phyloP scores from a whole-genome alignment of 1,140 invertebrate species.

The Thalassaphorura encarpata region DNA sequence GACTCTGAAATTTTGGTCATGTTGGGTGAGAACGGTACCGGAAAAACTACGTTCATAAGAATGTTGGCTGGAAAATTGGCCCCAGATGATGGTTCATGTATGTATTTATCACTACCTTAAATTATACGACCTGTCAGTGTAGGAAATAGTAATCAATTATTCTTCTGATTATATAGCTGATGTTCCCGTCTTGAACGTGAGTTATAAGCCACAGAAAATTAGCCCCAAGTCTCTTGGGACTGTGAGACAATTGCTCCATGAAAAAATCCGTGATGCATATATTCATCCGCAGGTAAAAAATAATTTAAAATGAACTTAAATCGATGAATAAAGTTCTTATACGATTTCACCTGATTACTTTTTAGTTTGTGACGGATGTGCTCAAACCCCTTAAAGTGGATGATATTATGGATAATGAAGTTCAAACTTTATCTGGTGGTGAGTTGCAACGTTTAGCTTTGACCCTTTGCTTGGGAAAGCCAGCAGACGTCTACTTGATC shows the following conservation, averaged over 20 bases:
- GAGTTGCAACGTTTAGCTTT: conserved; percentile 96
- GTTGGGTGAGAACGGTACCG: conserved; percentile 98
- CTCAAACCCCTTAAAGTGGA: conserved; percentile 98
- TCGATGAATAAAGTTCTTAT: no score
- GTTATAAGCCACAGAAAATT: conserved; percentile 99
- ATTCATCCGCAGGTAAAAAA: conserved; percentile 72
- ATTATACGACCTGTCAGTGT: background rate
- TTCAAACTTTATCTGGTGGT: conserved; percentile 97
- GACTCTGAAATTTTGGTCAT: conserved; percentile 99
- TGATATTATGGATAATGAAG: conserved; percentile 96
- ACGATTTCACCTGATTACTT: conserved; percentile 6
- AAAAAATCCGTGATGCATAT: conserved; percentile 94
- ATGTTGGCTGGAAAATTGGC: conserved; percentile 93
- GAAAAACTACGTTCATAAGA: conserved; percentile 98
- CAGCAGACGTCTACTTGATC: conserved; percentile 97
- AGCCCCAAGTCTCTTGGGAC: conserved; percentile 93
- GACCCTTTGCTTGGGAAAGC: conserved; percentile 92
- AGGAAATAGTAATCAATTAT: background rate
- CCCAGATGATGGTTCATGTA: conserved; percentile 64
- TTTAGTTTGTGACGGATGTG: conserved; percentile 93
- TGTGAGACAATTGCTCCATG: conserved; percentile 82
- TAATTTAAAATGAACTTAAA: background rate
- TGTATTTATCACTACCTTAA: background rate
- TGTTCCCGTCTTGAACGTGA: conserved; percentile 88
- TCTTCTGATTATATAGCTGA: conserved; percentile 44